Evolutionary conservation across 2,797 vertebrate species (phyloP).

Genomic region (Sciurus carolinensis): DNA sequence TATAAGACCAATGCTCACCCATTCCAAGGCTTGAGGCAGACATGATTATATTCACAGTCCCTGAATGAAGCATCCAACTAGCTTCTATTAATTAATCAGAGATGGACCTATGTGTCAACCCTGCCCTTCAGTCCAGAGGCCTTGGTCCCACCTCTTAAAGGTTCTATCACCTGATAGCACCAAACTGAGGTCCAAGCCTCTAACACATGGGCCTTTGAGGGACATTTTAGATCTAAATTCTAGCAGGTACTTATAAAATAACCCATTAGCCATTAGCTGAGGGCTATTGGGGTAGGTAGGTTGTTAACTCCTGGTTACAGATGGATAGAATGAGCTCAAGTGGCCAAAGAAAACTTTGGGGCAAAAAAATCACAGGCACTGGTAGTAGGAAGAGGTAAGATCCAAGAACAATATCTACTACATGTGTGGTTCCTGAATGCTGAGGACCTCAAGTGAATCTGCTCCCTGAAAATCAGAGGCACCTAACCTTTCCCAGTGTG

Average conservation of each 20-base stretch:
- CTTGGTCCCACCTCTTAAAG: background rate
- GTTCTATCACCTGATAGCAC: background rate
- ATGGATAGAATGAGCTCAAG: background rate
- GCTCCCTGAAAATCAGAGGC: constrained; percentile 23
- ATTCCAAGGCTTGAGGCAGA: background rate
- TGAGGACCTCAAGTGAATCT: background rate
- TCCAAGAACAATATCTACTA: background rate
- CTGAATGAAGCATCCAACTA: background rate
- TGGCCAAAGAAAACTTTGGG: background rate
- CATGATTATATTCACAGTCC: background rate
- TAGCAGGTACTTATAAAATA: background rate
- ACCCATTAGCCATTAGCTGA: background rate
- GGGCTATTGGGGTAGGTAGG: background rate
- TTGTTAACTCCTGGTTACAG: background rate
- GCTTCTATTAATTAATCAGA: background rate
- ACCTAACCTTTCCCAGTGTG: background rate
- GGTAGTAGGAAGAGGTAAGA: background rate
- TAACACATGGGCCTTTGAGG: background rate
- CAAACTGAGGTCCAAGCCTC: background rate
- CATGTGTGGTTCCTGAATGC: background rate
- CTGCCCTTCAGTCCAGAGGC: background rate
- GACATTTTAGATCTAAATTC: background rate
- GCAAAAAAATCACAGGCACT: background rate
- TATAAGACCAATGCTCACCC: background rate
- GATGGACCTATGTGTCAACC: background rate